Evolutionary conservation across 2,797 vertebrate species (phyloP), one percentile per base, ranked within the genome.

Genomic region (Phataginus tricuspis): DNA sequence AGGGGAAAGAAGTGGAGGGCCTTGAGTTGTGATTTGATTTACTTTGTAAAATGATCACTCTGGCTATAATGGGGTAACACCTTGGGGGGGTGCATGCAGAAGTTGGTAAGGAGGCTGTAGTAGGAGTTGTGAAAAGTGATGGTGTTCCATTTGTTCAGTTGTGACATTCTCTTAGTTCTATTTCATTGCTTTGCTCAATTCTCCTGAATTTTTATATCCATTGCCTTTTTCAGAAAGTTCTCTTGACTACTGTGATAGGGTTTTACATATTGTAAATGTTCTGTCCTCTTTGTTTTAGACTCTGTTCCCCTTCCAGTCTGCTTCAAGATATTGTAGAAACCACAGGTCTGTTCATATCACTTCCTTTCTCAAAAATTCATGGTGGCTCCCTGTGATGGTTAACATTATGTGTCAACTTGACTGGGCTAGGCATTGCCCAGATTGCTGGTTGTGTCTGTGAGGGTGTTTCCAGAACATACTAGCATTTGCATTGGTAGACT

Each of bases 301-400:
- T 79, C 53, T 68, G 13, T 75, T 82, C 11, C 57, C 37, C 64
- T 37, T 79, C 5, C 9, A 39, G 0, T 83, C 5, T n/a, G 29
- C 74, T 96, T 74, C 57, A 31, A 88, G 42, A 21, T n/a, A 64
- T 61, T 90, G 86, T 64, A 78, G 69, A 72, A 92, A 86, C 71
- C 49, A 25, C 31, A 34, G 49, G 29, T 93, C 39, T 34, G 2
- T 84, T 77, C 19, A 5, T 45, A 14, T 34, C 37, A 19, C 27
- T 86, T 85, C 15, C 29, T 71, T 84, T 63, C 49, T 92, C 51
- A 74, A n/a, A 92, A 69, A 25, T 37, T 82, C 29, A 12, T 0
- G 9, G 15, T 29, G 8, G 45, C 51, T 86, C 9, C 49, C 53
- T 93, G 18, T 37, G n/a, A 51, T 59, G 79, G n/a, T 37, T 77